Conservation (phyloP, 1,140 invertebrate genomes). For the Drosophila orena region DNA sequence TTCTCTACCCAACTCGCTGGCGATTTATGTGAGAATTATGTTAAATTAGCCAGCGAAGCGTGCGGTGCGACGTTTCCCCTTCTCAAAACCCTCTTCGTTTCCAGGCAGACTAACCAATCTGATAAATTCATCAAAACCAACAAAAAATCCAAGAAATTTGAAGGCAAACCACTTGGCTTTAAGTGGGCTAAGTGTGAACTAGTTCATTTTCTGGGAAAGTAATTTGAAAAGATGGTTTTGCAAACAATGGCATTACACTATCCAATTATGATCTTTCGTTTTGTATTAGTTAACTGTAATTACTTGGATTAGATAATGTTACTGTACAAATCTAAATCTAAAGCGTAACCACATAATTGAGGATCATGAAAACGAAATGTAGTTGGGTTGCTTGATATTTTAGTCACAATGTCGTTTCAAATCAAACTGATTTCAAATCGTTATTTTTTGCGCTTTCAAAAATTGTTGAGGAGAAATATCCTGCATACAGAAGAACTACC, state of each 20-base stretch:
- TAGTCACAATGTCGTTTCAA: slow-evolving; percentile 27
- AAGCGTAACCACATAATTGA: too few species aligned
- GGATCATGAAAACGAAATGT: not conserved
- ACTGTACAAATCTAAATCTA: too few species aligned
- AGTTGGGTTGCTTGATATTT: slow-evolving; percentile 1
- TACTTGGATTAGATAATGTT: not conserved
- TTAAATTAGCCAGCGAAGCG: slow-evolving; percentile 76
- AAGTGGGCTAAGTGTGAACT: slow-evolving; percentile 10
- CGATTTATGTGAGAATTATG: slow-evolving; percentile 82
- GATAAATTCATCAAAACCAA: slow-evolving; percentile 38
- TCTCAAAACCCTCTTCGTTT: too few species aligned
- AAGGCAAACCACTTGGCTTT: slow-evolving; percentile 30
- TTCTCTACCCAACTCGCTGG: slow-evolving; percentile 74
- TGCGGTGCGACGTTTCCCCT: slow-evolving; percentile 17
- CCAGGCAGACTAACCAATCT: slow-evolving; percentile 27
- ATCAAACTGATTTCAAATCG: not conserved
- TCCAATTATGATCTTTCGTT: not conserved
- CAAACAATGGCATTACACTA: not conserved
- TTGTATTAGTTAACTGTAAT: not conserved
- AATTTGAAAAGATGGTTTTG: slow-evolving; percentile 6
- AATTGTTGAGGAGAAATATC: not conserved
- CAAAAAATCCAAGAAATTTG: slow-evolving; percentile 26
- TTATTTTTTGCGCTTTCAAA: not conserved
- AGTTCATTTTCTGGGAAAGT: slow-evolving; percentile 8
- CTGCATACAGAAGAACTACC: not conserved